Percentiles rank a stretch among this genome's conserved stretches.
phyloP scores from a whole-genome alignment of 2,113 vertebrate species.

The Chamaea fasciata region DNA sequence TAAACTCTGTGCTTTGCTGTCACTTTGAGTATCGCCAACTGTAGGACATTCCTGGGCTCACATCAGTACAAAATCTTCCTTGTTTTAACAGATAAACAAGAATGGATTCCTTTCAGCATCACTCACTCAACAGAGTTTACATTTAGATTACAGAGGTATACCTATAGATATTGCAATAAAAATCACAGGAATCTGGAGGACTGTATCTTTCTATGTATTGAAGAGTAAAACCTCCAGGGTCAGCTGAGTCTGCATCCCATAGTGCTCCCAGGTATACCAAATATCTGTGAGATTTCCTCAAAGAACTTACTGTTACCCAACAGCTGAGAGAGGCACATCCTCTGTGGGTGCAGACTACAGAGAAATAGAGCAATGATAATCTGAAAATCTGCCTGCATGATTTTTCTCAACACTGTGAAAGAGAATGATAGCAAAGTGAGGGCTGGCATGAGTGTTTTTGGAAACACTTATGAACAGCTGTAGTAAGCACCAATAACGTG shows the following conservation, averaged over 20 bases:
- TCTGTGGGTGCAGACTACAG: background rate
- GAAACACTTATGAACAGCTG: background rate
- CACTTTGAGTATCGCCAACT: background rate
- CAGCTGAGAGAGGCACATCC: background rate
- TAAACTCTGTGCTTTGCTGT: background rate
- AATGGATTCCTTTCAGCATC: background rate
- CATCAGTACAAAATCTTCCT: background rate
- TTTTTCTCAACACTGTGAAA: background rate
- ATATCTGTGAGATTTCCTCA: background rate
- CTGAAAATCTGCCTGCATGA: background rate
- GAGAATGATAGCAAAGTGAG: background rate
- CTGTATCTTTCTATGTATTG: background rate
- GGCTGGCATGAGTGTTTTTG: background rate
- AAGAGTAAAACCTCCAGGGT: background rate
- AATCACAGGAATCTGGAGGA: background rate
- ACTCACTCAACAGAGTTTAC: background rate
- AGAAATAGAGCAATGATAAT: background rate
- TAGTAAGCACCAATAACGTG: background rate
- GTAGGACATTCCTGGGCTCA: background rate
- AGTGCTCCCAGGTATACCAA: background rate
- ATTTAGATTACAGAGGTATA: background rate
- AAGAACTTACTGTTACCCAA: background rate
- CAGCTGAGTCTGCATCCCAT: background rate
- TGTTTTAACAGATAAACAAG: background rate
- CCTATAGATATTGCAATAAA: background rate